phyloP scores from a whole-genome alignment of 2,888 invertebrate genomes.

The Drosophila multiciliata region DNA sequence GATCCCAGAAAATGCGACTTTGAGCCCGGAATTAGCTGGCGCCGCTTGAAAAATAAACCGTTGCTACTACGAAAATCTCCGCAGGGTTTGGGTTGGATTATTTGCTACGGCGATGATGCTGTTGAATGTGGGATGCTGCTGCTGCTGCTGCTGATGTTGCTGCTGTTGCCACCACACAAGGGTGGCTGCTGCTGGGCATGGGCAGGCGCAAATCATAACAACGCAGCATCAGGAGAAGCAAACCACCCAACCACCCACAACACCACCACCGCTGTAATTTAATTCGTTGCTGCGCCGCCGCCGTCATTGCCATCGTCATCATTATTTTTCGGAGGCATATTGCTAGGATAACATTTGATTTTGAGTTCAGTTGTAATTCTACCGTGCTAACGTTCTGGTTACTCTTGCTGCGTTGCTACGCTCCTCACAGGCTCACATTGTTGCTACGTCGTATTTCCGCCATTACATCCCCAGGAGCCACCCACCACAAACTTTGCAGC shows the following conservation, averaged over 20 bases:
- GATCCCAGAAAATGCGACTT: slow-evolving; percentile 78
- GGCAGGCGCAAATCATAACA: slow-evolving; percentile 72
- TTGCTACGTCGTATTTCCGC: slow-evolving; percentile 47
- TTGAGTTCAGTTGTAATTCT: slow-evolving; percentile 86
- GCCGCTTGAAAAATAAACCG: slow-evolving; percentile 64
- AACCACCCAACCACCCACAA: slow-evolving; percentile 24
- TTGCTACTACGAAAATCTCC: slow-evolving; percentile 17
- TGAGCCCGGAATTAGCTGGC: slow-evolving; percentile 82
- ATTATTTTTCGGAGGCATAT: slow-evolving; percentile 84
- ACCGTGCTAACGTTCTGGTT: slow-evolving; percentile 84
- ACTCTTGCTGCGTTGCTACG: slow-evolving; percentile 84
- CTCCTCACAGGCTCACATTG: slow-evolving; percentile 69
- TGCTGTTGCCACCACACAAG: slow-evolving; percentile 25
- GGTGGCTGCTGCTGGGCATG: slow-evolving; percentile 30
- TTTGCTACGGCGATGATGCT: slow-evolving; percentile 58
- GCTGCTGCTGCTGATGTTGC: slow-evolving; percentile 26
- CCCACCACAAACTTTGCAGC: slow-evolving; percentile 20
- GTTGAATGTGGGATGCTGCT: slow-evolving; percentile 17
- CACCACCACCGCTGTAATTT: slow-evolving; percentile 59
- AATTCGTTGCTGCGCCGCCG: slow-evolving; percentile 74
- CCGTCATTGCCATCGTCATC: slow-evolving; percentile 61
- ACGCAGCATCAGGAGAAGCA: slow-evolving; percentile 44
- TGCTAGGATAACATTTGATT: slow-evolving; percentile 85
- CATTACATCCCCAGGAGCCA: slow-evolving; percentile 23
- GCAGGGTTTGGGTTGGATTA: slow-evolving; percentile 71